Conservation (phyloP, 2,113 vertebrate species). For the Rhinoptilus africanus region DNA sequence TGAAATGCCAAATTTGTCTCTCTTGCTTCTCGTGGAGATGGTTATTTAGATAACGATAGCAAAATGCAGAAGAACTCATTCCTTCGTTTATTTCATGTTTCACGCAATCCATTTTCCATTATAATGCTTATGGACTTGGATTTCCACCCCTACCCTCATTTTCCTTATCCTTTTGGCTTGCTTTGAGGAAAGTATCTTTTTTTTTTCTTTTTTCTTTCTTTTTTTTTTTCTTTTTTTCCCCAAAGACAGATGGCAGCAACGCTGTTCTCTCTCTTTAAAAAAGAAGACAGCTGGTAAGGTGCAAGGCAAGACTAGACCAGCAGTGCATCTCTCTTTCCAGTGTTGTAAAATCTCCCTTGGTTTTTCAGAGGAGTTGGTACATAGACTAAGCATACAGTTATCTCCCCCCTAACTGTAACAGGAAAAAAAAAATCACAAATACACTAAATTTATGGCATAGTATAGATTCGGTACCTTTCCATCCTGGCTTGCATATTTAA, state of each 20-base stretch:
- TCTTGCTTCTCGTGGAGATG: neutral
- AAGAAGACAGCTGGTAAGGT: constrained; percentile 50
- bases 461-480: constrained; percentile 38
- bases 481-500: constrained; percentile 70
- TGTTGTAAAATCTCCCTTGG: neutral
- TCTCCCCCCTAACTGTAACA: neutral
- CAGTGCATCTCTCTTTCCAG: neutral
- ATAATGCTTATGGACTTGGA: neutral
- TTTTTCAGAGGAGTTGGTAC: constrained; percentile 19
- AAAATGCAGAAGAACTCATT: neutral
- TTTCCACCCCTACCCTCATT: neutral
- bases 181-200: constrained; percentile 1
- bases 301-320: neutral
- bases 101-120: neutral
- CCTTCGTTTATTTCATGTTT: neutral
- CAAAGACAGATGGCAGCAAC: constrained; percentile 57
- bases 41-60: neutral
- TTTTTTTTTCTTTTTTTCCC: neutral
- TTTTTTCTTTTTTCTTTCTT: neutral
- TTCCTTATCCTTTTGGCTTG: neutral
- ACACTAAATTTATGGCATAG: constrained; percentile 34
- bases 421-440: neutral
- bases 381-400: neutral
- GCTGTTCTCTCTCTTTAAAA: constrained; percentile 50
- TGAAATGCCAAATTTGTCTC: neutral